A percentile compares a stretch with the other conserved stretches of the same genome.
These are phyloP conservation scores for Eupithecia centaureata DNA, from an alignment of 2,888 invertebrate species.

Conservation along the genomic window DNA sequence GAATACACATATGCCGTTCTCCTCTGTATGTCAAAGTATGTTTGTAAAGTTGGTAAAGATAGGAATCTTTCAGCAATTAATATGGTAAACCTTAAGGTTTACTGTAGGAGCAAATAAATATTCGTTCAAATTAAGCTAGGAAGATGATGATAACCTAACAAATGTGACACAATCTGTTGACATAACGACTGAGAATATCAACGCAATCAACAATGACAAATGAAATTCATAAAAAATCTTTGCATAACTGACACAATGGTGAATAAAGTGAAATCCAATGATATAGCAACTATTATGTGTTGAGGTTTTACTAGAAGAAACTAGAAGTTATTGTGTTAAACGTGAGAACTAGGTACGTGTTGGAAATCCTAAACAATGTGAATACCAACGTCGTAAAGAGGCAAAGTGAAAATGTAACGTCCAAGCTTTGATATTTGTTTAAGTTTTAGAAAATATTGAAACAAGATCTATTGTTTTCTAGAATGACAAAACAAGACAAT, in stretches of 20 bases:
- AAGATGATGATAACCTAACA: not conserved
- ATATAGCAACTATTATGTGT: slow-evolving; percentile 36
- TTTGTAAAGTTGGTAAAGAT: too few species aligned
- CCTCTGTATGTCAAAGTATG: not conserved
- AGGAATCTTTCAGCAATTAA: too few species aligned
- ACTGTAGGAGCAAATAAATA: not conserved
- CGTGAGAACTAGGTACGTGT: slow-evolving; percentile 79
- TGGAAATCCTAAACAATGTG: slow-evolving; percentile 69
- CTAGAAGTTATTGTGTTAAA: slow-evolving; percentile 56
- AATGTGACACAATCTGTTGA: not conserved
- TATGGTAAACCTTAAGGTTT: not conserved
- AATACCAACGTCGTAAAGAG: slow-evolving; percentile 51
- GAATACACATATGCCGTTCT: not conserved
- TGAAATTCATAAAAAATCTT: slow-evolving; percentile 22
- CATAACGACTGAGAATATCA: slow-evolving; percentile 11
- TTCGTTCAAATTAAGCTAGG: not conserved
- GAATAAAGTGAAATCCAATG: slow-evolving; percentile 39
- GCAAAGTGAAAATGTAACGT: slow-evolving; percentile 52
- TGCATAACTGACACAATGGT: slow-evolving; percentile 41
- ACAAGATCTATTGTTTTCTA: not conserved
- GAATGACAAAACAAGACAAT: not conserved
- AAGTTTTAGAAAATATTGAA: not conserved
- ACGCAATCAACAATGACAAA: slow-evolving; percentile 27
- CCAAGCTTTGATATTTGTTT: slow-evolving; percentile 39
- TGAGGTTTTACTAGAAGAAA: slow-evolving; percentile 46